Base-by-base conservation (phyloP, 2,888 invertebrate species). In the Lordiphosa fenestrarum region DNA sequence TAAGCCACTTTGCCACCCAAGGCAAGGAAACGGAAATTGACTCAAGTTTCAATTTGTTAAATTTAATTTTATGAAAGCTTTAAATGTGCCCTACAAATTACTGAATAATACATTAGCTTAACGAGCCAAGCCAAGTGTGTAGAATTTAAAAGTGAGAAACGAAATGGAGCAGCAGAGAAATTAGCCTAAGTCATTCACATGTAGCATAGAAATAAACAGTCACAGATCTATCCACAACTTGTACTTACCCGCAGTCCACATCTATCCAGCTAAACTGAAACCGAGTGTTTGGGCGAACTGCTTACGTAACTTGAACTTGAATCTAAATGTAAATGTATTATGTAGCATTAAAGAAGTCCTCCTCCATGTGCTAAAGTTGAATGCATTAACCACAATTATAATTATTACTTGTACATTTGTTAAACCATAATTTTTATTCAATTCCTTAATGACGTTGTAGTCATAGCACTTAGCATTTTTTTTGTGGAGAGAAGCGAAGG, bases 361-460 rank as follows among this genome's bases (percentile, higher is more conserved):
- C 87, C 87, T 87, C 88, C 86, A 87, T 87, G 87, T 88, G 88
- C 87, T 87, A 87, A 87, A 87, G 64, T 59, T 55, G 52, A 38
- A 49, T 50, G 53, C 56, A 69, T 69, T 68, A 52, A 60, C 40
- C 41, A 66, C 51, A 53, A 66, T 60, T 66, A 48, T 55, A 53
- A 53, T 47, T 63, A 42, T 42, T 46, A 42, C 58, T 66, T 66
- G 69, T 75, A 60, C 60, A 73, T 84, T 81, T 84, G 81, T 77
- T 77, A 77, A 76, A 72, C 53, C 62, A 57, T 80, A 39, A 49
- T 66, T 81, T 81, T 66, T 71, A 67, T 78, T 80, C 57, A 64
- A 61, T 69, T 80, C 71, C 72, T 73, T 77, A 73, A 87, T 87
- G 87, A 87, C 87, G 88, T 87, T 87, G 62, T 87, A 87, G 87